Base-by-base conservation (phyloP, 2,888 invertebrate species). In the Tipula lateralis region DNA sequence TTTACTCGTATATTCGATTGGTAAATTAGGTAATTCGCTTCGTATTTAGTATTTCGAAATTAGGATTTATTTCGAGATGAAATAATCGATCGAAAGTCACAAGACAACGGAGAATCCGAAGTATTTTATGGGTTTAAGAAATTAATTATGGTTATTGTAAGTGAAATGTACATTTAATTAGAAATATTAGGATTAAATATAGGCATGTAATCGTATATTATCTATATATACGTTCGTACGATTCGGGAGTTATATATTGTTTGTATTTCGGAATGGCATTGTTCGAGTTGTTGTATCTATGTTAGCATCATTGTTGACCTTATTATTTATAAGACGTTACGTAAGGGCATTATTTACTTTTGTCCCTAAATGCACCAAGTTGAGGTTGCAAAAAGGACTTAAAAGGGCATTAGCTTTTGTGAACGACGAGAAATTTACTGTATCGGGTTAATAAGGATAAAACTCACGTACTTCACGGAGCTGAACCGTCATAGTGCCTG, bases 71-170 rank as follows among this genome's bases (percentile, higher is more conserved):
- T 66, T 66, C 19, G 66, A 66, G 66, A 66, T 24, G 24, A 24
- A 24, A 66, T 66, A 66, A 66, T 24, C 66, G 24, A 44, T 44
- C 19, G 24, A 66, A 19, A 66, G 66, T 24, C 9, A 66, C 7
- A 66, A 24, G 24, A 24, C 19, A 24, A 7, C 4, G 4, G 6
- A 9, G 9, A 66, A 24, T 24, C 24, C 24, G 9, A 9, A 66
- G 66, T 66, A 66, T 66, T 66, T 66, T 66, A 66, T 66, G 66
- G 66, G 9, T 66, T 24, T 66, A 66, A 66, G 66, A 24, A 66
- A 66, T 66, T 66, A 66, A 66, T 66, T 66, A 66, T 66, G 66
- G 66, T 66, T 66, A 66, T 66, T 66, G 24, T 66, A 66, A 44
- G 66, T 66, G 66, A 24, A 66, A 66, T 66, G 24, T 9, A 7